Percentiles rank a stretch among this genome's conserved stretches.
These are phyloP conservation scores for zebrafish (Danio rerio) DNA, from an alignment of 2,113 vertebrate genomes.

Conservation along the genomic window GRCz12tu NC_133176.1:3479001-3479500, in stretches of 20 bases:
- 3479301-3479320: not conserved
- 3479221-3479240: not conserved
- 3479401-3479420: not conserved
- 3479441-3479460: not conserved
- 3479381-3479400: not conserved
- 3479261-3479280: not conserved
- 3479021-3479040: not conserved
- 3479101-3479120: constrained; percentile 2
- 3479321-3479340: no score
- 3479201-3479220: not conserved
- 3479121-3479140: not conserved
- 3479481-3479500: no score
- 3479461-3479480: not conserved
- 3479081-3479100: not conserved
- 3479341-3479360: not conserved
- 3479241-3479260: not conserved
- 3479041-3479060: not conserved
- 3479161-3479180: constrained; percentile 6
- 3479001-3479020: not conserved
- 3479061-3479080: not conserved
- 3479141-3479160: constrained; percentile 4
- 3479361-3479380: not conserved
- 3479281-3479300: not conserved
- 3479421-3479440: not conserved
- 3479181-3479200: constrained; percentile 16